Base-by-base conservation (phyloP, 2,888 invertebrate genomes). In the Aethes cnicana region DNA sequence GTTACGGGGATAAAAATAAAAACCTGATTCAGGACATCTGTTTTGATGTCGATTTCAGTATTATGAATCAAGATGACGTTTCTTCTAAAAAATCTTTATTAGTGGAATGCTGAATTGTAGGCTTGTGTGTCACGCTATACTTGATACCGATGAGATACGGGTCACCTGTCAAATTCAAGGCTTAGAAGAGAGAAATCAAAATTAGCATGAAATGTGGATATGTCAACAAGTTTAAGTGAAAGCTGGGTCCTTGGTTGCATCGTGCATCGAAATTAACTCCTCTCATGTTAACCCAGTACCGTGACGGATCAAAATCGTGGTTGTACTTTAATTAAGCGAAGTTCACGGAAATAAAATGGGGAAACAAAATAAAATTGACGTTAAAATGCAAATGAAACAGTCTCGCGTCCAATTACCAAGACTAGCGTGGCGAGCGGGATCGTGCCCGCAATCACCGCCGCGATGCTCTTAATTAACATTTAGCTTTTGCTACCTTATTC, bases 391-490 rank as follows among this genome's bases (percentile, higher is more conserved):
- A 78, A 77, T 77, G 62, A 69, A 74, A 72, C 68, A 62, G 66
- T 64, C 59, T 23, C 62, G 64, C 61, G 68, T 75, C 78, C 82
- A 85, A 85, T 85, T 84, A 84, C 74, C 53, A 65, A 54, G 61
- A 63, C 53, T 55, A 62, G 63, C 68, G 64, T 64, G 66, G 65
- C 55, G 68, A 61, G 59, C 56, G 56, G 67, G 64, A 69, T 70
- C 72, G 69, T 68, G 69, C 68, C 68, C 65, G 66, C 69, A 84
- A 85, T 85, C 83, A 75, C 76, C 76, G 74, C 66, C 57, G 63
- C 70, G 83, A 82, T 83, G 81, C 67, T 78, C 76, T 84, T 84
- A 86, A 86, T 87, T 86, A 86, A 82, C 77, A 77, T 84, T 81
- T 74, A 77, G 69, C 72, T 78, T 72, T 71, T 69, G 80, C 82